Evolutionary conservation across 37 sponge, comb jelly and placozoan species (phyloP).

Genomic region (Ephydatia muelleri): DNA sequence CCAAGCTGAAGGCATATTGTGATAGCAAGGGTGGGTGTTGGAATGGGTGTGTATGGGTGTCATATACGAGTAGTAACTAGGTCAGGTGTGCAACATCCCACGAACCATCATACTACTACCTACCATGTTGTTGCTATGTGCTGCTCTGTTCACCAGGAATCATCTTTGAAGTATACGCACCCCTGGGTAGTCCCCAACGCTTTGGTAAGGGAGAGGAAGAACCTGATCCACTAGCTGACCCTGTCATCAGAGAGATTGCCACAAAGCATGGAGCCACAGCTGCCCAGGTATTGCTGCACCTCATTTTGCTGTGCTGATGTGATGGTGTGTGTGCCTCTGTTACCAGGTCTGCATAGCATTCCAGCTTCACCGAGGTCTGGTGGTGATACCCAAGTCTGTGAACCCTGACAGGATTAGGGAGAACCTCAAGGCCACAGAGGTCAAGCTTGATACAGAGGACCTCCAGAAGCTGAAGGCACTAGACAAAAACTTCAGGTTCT

Average conservation of each 20-base stretch:
- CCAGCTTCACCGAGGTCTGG: slow-evolving; percentile 54
- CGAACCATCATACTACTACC: too few relatives aligned
- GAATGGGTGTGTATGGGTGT: neutral
- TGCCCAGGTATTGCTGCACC: slow-evolving; percentile 32
- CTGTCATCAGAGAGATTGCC: slow-evolving; percentile 37
- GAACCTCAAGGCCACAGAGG: slow-evolving; percentile 57
- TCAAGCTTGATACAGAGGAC: slow-evolving; percentile 78
- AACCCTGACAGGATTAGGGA: slow-evolving; percentile 57
- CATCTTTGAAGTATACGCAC: slow-evolving; percentile 50
- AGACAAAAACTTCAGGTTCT: slow-evolving; percentile 38
- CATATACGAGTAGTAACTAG: neutral
- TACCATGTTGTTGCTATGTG: neutral
- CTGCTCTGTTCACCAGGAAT: slow-evolving; percentile 34
- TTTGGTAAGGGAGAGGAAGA: slow-evolving; percentile 11
- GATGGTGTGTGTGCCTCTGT: neutral
- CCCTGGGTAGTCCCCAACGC: slow-evolving; percentile 38
- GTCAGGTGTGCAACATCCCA: too few relatives aligned
- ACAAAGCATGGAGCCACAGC: slow-evolving; percentile 36
- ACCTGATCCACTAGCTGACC: slow-evolving; percentile 34
- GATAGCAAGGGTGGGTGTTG: slow-evolving; percentile 31
- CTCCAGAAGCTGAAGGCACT: slow-evolving; percentile 62
- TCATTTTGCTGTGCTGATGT: too few relatives aligned
- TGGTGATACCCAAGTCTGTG: slow-evolving; percentile 78
- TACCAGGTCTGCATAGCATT: slow-evolving; percentile 57
- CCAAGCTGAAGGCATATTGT: slow-evolving; percentile 55